Conservation (phyloP, 2,888 invertebrate species). For the Chaetoderma sp. region DNA sequence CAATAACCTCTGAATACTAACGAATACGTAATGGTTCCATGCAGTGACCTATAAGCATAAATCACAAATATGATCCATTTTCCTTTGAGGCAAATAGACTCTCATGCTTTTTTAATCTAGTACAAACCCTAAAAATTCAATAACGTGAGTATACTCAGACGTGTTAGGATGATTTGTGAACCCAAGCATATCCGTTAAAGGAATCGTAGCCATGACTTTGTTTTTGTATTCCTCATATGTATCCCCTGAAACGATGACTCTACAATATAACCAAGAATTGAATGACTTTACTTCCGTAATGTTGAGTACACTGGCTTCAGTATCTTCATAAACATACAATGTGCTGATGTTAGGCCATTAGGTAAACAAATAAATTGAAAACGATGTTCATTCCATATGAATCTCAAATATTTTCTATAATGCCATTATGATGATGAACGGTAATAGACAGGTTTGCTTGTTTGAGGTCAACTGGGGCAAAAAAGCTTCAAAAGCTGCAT, state of each 20-base stretch:
- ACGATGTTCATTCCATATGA: too few relatives aligned
- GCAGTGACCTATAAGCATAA: too few relatives aligned
- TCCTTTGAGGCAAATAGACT: too few relatives aligned
- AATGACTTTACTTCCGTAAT: background rate
- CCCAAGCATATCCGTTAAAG: background rate
- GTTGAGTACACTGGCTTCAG: background rate
- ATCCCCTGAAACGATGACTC: slow-evolving; percentile 1
- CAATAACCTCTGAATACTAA: too few relatives aligned
- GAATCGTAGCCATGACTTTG: background rate
- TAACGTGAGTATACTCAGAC: background rate
- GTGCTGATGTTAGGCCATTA: slow-evolving; percentile 15
- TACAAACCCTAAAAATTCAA: too few relatives aligned
- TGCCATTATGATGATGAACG: slow-evolving; percentile 1
- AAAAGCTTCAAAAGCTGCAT: slow-evolving; percentile 11
- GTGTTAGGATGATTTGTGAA: slow-evolving; percentile 4
- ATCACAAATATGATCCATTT: too few relatives aligned
- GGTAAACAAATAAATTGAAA: slow-evolving; percentile 20
- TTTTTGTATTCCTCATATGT: background rate
- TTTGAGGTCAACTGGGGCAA: slow-evolving; percentile 15
- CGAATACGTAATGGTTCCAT: too few relatives aligned
- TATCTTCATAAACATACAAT: slow-evolving; percentile 7
- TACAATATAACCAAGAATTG: slow-evolving; percentile 1
- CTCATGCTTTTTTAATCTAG: too few relatives aligned
- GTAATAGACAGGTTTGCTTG: slow-evolving; percentile 18
- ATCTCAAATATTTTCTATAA: slow-evolving; percentile 5